A percentile compares a stretch with the other conserved stretches of the same genome.
These are phyloP conservation scores for Apostichopus parvimensis DNA, from an alignment of 35 echinoderm and acorn worm genomes.

Conservation along the genomic window DNA sequence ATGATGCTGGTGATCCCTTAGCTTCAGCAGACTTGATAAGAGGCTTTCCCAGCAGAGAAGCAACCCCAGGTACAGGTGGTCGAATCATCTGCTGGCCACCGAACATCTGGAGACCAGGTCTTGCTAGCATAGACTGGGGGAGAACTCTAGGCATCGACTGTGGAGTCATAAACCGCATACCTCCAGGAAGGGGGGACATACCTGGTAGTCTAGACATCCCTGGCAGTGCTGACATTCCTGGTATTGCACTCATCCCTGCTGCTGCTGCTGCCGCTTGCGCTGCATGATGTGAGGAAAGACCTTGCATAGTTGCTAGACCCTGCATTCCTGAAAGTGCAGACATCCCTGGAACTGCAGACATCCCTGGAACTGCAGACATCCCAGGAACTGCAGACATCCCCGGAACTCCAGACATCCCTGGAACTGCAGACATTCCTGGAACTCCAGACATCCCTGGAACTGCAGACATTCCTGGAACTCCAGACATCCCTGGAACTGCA, in stretches of 20 bases:
- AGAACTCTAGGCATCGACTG: constrained; percentile 8
- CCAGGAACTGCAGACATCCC: not conserved
- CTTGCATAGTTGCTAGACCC: constrained; percentile 10
- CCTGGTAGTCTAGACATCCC: not conserved
- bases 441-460: not conserved
- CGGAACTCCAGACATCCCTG: not conserved
- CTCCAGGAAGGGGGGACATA: not conserved
- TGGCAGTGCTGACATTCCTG: constrained; percentile 11
- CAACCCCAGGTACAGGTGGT: constrained; percentile 8
- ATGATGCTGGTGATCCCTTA: constrained; percentile 22
- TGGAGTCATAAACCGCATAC: not conserved
- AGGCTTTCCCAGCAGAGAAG: constrained; percentile 47
- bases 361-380: constrained; percentile 1
- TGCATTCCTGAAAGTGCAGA: not conserved
- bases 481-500: not conserved
- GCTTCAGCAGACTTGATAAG: constrained; percentile 45
- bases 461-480: not conserved
- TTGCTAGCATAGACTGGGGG: not conserved
- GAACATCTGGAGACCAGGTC: not conserved
- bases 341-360: constrained; percentile 10
- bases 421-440: not conserved
- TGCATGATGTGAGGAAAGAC: not conserved
- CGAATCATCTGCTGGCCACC: constrained; percentile 5
- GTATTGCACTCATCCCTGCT: not conserved
- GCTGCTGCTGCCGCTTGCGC: not conserved